Conservation (phyloP, 2,113 vertebrate genomes). For the Myiozetetes cayanensis region DNA sequence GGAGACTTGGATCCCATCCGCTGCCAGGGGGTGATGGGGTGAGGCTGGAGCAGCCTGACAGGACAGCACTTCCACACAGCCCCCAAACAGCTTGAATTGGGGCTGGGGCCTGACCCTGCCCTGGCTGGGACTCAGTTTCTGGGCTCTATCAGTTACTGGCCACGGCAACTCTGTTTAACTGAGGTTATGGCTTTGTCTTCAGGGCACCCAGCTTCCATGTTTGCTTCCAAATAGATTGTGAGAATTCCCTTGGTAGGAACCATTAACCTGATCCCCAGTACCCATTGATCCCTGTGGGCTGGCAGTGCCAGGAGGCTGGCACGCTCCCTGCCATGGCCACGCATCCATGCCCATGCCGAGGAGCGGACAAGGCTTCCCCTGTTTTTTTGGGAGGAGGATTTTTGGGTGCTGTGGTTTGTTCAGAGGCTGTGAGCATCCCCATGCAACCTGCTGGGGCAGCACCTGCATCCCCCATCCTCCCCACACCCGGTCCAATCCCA, state of each 20-base stretch:
- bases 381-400: fast-evolving
- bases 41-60: neutral
- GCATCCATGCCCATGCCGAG: fast-evolving
- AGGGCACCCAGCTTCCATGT: neutral
- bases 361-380: neutral
- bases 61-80: neutral
- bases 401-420: neutral
- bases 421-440: neutral
- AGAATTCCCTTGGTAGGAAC: neutral
- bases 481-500: fast-evolving
- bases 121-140: fast-evolving
- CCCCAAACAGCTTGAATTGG: neutral
- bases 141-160: neutral
- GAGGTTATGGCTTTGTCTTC: neutral
- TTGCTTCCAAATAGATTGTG: neutral
- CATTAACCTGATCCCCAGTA: fast-evolving
- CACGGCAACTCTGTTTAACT: fast-evolving
- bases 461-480: neutral
- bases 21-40: fast-evolving
- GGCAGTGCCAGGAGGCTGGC: neutral
- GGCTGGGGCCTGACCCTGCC: fast-evolving
- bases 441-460: neutral
- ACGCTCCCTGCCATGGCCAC: fast-evolving
- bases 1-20: fast-evolving
- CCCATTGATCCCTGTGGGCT: fast-evolving